phyloP scores from a whole-genome alignment of 2,797 vertebrate genomes.

The Australoheros facetus region DNA sequence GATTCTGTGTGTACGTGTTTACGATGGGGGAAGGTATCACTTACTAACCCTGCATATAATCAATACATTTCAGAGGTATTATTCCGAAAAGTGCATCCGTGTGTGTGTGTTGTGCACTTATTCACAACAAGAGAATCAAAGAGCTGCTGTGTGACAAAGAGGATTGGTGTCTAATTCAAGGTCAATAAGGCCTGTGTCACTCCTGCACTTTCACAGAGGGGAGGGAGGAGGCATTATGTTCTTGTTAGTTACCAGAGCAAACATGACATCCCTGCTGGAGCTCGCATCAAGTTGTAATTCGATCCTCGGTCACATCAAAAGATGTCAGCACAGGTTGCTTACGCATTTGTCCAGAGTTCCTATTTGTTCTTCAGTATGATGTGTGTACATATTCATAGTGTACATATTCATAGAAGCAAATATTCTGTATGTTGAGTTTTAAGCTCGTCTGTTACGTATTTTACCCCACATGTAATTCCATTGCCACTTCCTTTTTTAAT shows the following conservation, averaged over 20 bases:
- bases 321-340: conserved; percentile 56
- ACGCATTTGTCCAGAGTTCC: conserved; percentile 30
- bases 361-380: conserved; percentile 12
- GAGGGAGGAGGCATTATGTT: conserved; percentile 66
- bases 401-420: background rate
- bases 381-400: background rate
- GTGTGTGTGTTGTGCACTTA: conserved; percentile 60
- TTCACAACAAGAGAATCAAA: conserved; percentile 80
- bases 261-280: conserved; percentile 67
- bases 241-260: conserved; percentile 75
- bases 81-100: conserved; percentile 71
- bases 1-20: background rate
- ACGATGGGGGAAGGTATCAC: conserved; percentile 82
- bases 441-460: background rate
- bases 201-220: conserved; percentile 36
- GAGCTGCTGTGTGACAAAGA: conserved; percentile 85
- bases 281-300: conserved; percentile 75
- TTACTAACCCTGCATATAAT: conserved; percentile 82
- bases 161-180: conserved; percentile 80
- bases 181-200: conserved; percentile 77
- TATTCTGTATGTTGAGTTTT: background rate
- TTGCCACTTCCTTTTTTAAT: conserved; percentile 43
- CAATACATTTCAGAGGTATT: conserved; percentile 86
- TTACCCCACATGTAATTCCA: background rate
- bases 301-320: conserved; percentile 51